Percentiles rank a stretch among this genome's conserved stretches.
Conservation (phyloP, 2,888 invertebrate genomes). For the Drosophila dives region DNA sequence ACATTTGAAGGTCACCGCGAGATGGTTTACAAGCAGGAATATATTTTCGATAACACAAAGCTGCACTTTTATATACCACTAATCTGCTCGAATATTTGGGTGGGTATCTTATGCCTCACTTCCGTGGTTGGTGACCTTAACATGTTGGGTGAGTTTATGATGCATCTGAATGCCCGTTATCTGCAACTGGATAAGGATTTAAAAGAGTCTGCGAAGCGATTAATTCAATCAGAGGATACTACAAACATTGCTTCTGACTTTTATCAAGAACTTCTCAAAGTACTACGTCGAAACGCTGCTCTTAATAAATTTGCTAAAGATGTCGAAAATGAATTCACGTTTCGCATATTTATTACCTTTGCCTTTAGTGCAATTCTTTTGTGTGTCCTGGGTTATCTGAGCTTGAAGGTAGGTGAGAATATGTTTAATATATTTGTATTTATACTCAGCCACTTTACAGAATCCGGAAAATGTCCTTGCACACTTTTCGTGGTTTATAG, state of each 20-base stretch:
- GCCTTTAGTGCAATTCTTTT: slow-evolving; percentile 66
- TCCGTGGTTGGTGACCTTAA: slow-evolving; percentile 69
- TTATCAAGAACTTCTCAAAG: slow-evolving; percentile 43
- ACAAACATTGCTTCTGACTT: slow-evolving; percentile 51
- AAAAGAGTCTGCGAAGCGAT: slow-evolving; percentile 4
- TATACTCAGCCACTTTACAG: too few relatives aligned
- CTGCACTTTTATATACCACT: slow-evolving; percentile 56
- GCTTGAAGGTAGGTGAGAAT: slow-evolving; percentile 62
- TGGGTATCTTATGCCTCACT: slow-evolving; percentile 57
- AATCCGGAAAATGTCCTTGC: slow-evolving; percentile 49
- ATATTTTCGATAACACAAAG: slow-evolving; percentile 63
- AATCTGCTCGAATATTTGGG: slow-evolving; percentile 50
- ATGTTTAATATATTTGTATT: neutral
- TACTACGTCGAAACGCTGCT: slow-evolving; percentile 61
- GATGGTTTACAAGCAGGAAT: slow-evolving; percentile 69
- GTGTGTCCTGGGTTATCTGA: slow-evolving; percentile 71
- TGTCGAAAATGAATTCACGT: slow-evolving; percentile 67
- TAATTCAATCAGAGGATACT: slow-evolving; percentile 12
- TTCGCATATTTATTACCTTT: slow-evolving; percentile 77
- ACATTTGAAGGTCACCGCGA: slow-evolving; percentile 49
- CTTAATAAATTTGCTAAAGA: slow-evolving; percentile 68
- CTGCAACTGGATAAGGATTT: slow-evolving; percentile 65
- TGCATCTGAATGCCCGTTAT: slow-evolving; percentile 78
- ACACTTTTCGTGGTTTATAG: slow-evolving; percentile 62
- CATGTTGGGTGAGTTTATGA: slow-evolving; percentile 69